These are phyloP conservation scores for Caenorhabditis virilis DNA, from an alignment of 2,888 invertebrate genomes.

Conservation along the genomic window DNA sequence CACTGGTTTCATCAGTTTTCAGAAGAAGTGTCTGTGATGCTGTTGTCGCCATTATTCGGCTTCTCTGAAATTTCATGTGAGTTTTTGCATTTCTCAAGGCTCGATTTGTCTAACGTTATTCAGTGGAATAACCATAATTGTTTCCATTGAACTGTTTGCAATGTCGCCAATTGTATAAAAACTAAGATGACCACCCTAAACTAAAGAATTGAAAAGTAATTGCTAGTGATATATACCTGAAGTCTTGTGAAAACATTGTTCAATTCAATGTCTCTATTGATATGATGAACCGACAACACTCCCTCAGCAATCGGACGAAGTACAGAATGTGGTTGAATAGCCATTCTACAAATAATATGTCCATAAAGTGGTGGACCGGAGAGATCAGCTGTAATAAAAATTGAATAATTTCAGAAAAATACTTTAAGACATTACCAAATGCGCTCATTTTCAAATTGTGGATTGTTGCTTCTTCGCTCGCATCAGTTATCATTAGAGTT, in stretches of 20 bases:
- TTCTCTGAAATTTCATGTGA: conserved; percentile 29
- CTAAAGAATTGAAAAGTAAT: too few species aligned
- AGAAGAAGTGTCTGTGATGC: conserved; percentile 30
- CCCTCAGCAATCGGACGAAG: conserved; percentile 48
- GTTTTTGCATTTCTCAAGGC: neutral
- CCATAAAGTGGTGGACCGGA: conserved; percentile 56
- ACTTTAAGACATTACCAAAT: conserved; percentile 44
- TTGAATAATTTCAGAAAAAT: neutral
- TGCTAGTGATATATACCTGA: too few species aligned
- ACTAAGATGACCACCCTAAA: conserved; percentile 41
- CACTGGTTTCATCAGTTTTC: conserved; percentile 33
- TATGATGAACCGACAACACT: conserved; percentile 40
- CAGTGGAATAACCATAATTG: conserved; percentile 36
- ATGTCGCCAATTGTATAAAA: conserved; percentile 41
- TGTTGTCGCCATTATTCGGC: conserved; percentile 36
- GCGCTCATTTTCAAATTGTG: conserved; percentile 50
- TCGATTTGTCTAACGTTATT: conserved; percentile 29
- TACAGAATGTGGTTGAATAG: conserved; percentile 48
- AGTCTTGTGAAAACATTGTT: conserved; percentile 38
- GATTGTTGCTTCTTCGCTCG: conserved; percentile 48
- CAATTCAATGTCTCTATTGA: conserved; percentile 30
- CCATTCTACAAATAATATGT: conserved; percentile 48
- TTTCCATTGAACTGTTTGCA: conserved; percentile 30
- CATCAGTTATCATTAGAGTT: conserved; percentile 44
- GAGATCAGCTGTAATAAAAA: conserved; percentile 41